Base-by-base conservation (phyloP, 1,140 invertebrate species). In the Megalonaias nervosa region DNA sequence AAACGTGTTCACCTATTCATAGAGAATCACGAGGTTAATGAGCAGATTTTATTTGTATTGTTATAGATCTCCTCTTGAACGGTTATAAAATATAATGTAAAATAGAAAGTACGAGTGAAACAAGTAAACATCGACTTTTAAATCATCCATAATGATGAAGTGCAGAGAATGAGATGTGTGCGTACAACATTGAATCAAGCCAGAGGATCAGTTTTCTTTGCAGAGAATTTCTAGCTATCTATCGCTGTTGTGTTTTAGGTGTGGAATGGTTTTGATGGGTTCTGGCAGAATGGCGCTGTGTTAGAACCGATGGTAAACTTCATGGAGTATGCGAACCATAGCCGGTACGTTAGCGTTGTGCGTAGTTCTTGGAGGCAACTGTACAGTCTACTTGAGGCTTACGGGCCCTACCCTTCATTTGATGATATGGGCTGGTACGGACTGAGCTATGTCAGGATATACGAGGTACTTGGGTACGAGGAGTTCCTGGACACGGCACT, bases 341-440 rank as follows among this genome's bases (percentile, higher is more conserved):
- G 74, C 17, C 56, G 83, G 57, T 85, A 83, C 64, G 72, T 67
- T 9, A 74, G 16, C 0, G 77, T 82, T 0, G 67, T 85, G 1
- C 69, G 67, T 14, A 60, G 67, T 11, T 74, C 76, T 0, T 67
- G 79, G 4, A 71, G 83, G 17, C 62, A 71, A 0, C 60, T 85
- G 1, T 80, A 85, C 19, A 75, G 67, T 16, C 60, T 85, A n/a
- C 26, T 83, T 15, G 83, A 85, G 55, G 83, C 83, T 0, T 85
- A 85, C 57, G 83, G 81, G 6, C 83, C 83, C 0, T 81, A 83
- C n/a, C 83, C 83, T 1, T 85, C 83, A 16, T 85, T 81, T 71
- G 83, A 85, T 38, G 83, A 85, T 48, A 85, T 85, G 81, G 81
- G 71, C 11, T 85, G 83, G 83, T 85, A 80, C 66, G 81, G 77